A percentile compares a stretch with the other conserved stretches of the same genome.
These are phyloP conservation scores for Cotesia typhae DNA, from an alignment of 1,140 invertebrate species.

Conservation along the genomic window DNA sequence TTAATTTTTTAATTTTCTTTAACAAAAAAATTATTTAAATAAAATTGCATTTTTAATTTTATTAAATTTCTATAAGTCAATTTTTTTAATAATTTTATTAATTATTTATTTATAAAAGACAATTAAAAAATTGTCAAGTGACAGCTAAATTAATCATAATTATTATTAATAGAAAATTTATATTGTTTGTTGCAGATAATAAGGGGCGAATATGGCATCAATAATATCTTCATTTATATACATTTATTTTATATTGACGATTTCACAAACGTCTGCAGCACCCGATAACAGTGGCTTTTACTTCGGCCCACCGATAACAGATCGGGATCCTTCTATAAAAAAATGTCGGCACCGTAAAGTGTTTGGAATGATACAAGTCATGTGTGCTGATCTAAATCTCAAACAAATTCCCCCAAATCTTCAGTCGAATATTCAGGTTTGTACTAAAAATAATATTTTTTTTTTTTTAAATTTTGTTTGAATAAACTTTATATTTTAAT, in stretches of 20 bases:
- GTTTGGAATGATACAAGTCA: conserved; percentile 17
- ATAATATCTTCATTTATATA: conserved; percentile 1
- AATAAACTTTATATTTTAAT: not conserved
- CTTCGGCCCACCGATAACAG: conserved; percentile 8
- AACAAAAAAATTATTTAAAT: too few relatives aligned
- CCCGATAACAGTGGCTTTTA: not conserved
- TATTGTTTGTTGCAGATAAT: not conserved
- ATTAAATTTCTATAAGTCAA: too few relatives aligned
- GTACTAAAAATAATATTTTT: conserved; percentile 4
- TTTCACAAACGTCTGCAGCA: not conserved
- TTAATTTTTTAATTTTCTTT: too few relatives aligned
- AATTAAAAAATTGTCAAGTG: too few relatives aligned
- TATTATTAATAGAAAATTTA: not conserved
- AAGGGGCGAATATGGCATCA: not conserved
- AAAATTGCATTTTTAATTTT: too few relatives aligned
- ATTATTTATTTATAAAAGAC: too few relatives aligned
- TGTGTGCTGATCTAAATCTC: conserved; percentile 19
- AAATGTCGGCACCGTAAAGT: conserved; percentile 25
- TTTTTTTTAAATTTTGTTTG: not conserved
- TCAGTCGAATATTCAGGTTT: conserved; percentile 25
- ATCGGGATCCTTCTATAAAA: not conserved
- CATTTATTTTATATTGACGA: conserved; percentile 13
- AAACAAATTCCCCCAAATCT: conserved; percentile 24
- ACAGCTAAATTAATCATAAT: not conserved
- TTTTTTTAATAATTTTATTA: too few relatives aligned